A percentile compares a stretch with the other conserved stretches of the same genome.
phyloP scores from a whole-genome alignment of 2,113 vertebrate species.

The Brienomyrus brachyistius region DNA sequence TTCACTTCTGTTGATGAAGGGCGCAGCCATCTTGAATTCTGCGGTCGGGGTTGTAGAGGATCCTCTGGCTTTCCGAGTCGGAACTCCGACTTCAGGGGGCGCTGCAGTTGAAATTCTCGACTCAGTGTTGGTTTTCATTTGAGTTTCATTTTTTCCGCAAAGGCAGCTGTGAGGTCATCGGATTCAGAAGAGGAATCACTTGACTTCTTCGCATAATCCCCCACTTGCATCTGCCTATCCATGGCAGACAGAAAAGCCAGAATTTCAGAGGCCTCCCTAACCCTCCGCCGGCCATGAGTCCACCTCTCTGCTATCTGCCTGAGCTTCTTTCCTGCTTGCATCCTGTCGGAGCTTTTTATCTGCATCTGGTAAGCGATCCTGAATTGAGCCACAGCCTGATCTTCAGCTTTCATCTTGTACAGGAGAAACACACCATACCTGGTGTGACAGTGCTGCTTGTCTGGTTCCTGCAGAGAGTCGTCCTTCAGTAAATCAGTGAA shows the following conservation, averaged over 20 bases:
- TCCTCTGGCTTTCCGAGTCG: neutral
- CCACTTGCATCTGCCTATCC: conserved; percentile 10
- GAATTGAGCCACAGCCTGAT: conserved; percentile 26
- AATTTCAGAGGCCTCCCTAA: conserved; percentile 24
- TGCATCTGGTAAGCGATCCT: conserved; percentile 26
- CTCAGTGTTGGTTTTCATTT: neutral
- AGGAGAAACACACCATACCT: conserved; percentile 25
- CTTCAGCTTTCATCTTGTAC: conserved; percentile 23
- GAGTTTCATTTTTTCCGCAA: conserved; percentile 12
- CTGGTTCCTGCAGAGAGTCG: conserved; percentile 10
- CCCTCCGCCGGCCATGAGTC: neutral
- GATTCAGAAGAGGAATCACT: neutral
- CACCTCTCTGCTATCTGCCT: conserved; percentile 21
- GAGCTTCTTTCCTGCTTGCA: conserved; percentile 28
- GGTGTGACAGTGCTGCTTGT: conserved; percentile 25
- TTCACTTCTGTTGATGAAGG: neutral
- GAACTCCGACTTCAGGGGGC: neutral
- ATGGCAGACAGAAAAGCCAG: conserved; percentile 26
- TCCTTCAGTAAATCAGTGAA: conserved; percentile 24
- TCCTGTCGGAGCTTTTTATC: conserved; percentile 6
- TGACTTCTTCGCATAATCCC: neutral
- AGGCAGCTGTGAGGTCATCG: conserved; percentile 13
- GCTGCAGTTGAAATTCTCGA: no score
- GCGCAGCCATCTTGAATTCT: neutral
- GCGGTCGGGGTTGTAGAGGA: neutral